phyloP scores from a whole-genome alignment of 1,140 invertebrate genomes.

The Dendroctonus valens region DNA sequence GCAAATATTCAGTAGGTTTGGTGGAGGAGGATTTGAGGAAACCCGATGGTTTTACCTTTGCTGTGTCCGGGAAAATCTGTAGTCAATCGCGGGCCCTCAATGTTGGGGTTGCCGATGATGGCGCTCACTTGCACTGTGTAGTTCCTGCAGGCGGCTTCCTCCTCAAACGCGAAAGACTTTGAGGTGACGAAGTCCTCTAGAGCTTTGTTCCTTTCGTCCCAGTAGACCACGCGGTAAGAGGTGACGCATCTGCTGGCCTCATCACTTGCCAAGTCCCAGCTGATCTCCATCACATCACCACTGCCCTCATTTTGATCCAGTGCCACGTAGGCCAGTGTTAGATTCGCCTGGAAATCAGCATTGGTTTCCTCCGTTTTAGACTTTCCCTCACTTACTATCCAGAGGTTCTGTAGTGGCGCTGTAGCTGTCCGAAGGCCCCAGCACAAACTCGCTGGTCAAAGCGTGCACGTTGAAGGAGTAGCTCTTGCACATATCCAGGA shows the following conservation, averaged over 20 bases:
- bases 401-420: neutral
- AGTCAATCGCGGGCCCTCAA: neutral
- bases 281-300: neutral
- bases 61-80: neutral
- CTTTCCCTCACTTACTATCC: neutral
- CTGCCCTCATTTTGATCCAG: neutral
- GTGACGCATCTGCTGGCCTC: constrained; percentile 4
- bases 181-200: neutral
- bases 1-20: neutral
- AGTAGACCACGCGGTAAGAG: constrained; percentile 17
- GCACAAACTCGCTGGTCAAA: constrained; percentile 6
- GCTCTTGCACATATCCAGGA: constrained; percentile 21
- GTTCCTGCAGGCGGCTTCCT: constrained; percentile 5
- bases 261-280: neutral
- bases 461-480: constrained; percentile 16
- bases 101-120: constrained; percentile 5
- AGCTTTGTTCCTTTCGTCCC: constrained; percentile 6
- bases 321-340: neutral
- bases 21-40: neutral
- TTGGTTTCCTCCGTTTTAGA: neutral
- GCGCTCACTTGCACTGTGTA: constrained; percentile 19
- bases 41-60: neutral
- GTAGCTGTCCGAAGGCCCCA: constrained; percentile 1
- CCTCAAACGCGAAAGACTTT: neutral
- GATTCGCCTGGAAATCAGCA: neutral